Percentiles rank a stretch among this genome's conserved stretches.
Evolutionary conservation across 2,888 invertebrate genomes (phyloP).

Genomic region (Tiliacea aurago): DNA sequence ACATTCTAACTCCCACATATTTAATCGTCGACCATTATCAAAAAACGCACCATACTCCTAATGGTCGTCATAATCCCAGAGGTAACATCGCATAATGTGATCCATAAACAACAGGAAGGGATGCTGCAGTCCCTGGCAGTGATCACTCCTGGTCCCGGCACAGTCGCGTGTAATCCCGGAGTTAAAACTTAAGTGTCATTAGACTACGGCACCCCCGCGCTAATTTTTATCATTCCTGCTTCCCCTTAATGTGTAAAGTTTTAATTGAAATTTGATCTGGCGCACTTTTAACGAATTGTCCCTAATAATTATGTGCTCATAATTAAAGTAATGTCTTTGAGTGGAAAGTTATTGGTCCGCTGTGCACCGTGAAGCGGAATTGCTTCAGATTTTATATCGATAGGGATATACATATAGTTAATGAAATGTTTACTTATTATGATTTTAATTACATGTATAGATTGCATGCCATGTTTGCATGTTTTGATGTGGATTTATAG

Average conservation of each 20-base stretch:
- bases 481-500: not conserved
- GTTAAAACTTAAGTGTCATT: slow-evolving; percentile 67
- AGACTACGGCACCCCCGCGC: slow-evolving; percentile 74
- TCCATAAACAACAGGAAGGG: slow-evolving; percentile 53
- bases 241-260: slow-evolving; percentile 81
- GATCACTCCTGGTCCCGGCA: slow-evolving; percentile 21
- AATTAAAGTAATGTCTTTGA: slow-evolving; percentile 62
- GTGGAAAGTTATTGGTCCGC: slow-evolving; percentile 55
- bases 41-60: slow-evolving; percentile 33
- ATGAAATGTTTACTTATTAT: slow-evolving; percentile 3
- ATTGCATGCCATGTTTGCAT: slow-evolving; percentile 25
- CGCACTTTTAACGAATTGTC: slow-evolving; percentile 66
- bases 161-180: slow-evolving; percentile 50
- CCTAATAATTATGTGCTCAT: slow-evolving; percentile 59
- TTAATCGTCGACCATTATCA: slow-evolving; percentile 30
- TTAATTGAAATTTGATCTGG: slow-evolving; percentile 87
- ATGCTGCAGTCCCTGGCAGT: slow-evolving; percentile 9
- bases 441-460: slow-evolving; percentile 10
- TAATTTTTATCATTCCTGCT: slow-evolving; percentile 81
- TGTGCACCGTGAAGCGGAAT: slow-evolving; percentile 26
- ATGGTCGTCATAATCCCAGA: slow-evolving; percentile 54
- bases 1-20: slow-evolving; percentile 12
- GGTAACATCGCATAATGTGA: slow-evolving; percentile 55
- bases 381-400: slow-evolving; percentile 15
- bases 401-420: slow-evolving; percentile 14